Base-by-base conservation (phyloP, 1,140 invertebrate genomes). In the Drosophila rhopaloa region DNA sequence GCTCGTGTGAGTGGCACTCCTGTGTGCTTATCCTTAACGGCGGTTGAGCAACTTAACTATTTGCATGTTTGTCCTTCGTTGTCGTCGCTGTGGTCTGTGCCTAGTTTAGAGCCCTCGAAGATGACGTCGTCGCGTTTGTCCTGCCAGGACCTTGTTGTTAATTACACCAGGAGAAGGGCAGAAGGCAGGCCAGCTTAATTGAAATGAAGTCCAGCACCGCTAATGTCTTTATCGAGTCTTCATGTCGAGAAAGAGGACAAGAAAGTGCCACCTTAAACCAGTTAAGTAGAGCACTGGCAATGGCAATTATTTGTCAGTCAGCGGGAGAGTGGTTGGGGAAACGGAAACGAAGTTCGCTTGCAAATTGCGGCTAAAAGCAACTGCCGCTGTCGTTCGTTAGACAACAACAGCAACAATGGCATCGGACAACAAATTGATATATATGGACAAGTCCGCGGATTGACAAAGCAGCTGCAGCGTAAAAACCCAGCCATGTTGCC, bases 381-480 rank as follows among this genome's bases (percentile, higher is more conserved):
- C 81, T 73, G 78, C 71, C 74, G 57, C 68, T 59, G 11, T 24
- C 58, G 29, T 50, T 76, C 47, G 44, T 60, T 65, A 19, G 38
- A 27, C 40, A 56, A 41, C 50, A 38, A 11, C 43, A 43, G 41
- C 76, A 72, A 62, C 77, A 73, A 54, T 72, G 79, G 29, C 48
- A 72, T 43, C 58, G 80, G 57, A 88, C 83, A 86, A 86, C 83
- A 86, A 86, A 86, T 86, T 86, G 83, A 86, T 86, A 88, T 86
- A 86, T 86, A 82, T 85, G 82, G 67, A 67, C 61, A 75, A 88
- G 79, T 82, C 83, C 76, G 75, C 79, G 83, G 79, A 82, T 86
- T 86, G 82, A 86, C 82, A 88, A 86, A 86, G 79, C 83, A 83
- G 79, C 76, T 76, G 76, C 83, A 88, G 62, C 71, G 66, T 79